Evolutionary conservation across 1,140 invertebrate species (phyloP).

Genomic region (Melitaea cinxia): DNA sequence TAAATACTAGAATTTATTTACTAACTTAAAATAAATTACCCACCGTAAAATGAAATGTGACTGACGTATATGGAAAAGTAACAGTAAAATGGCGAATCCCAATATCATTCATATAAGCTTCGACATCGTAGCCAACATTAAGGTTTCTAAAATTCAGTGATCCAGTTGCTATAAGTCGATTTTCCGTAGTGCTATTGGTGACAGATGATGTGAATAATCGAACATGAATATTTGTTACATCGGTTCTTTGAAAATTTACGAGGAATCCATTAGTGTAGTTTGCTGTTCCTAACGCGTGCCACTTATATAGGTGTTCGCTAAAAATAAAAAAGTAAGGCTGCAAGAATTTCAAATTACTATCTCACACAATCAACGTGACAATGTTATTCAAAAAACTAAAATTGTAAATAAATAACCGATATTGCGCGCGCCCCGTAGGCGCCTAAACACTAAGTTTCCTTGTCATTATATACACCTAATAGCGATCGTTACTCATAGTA

Average conservation of each 20-base stretch:
- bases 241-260: conserved; percentile 51
- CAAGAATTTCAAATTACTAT: no score
- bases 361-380: no score
- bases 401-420: no score
- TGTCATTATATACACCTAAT: no score
- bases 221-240: conserved; percentile 36
- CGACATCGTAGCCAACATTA: conserved; percentile 51
- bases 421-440: no score
- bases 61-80: conserved; percentile 32
- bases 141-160: conserved; percentile 39
- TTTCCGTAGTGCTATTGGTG: conserved; percentile 17
- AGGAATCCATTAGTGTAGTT: conserved; percentile 60
- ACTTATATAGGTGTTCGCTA: conserved; percentile 39
- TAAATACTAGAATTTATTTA: no score
- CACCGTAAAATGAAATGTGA: conserved; percentile 35
- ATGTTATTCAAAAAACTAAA: no score
- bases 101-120: conserved; percentile 33
- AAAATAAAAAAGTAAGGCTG: conserved; percentile 2
- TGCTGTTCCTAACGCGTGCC: conserved; percentile 45
- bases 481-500: no score
- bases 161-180: conserved; percentile 24
- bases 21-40: no score
- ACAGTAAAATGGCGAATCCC: conserved; percentile 41
- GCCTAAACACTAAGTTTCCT: no score
- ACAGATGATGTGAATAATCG: conserved; percentile 16